Evolutionary conservation across 2,113 vertebrate genomes (phyloP), one percentile per base, ranked within the genome.

Genomic region (Gymnocephalus cernua): DNA sequence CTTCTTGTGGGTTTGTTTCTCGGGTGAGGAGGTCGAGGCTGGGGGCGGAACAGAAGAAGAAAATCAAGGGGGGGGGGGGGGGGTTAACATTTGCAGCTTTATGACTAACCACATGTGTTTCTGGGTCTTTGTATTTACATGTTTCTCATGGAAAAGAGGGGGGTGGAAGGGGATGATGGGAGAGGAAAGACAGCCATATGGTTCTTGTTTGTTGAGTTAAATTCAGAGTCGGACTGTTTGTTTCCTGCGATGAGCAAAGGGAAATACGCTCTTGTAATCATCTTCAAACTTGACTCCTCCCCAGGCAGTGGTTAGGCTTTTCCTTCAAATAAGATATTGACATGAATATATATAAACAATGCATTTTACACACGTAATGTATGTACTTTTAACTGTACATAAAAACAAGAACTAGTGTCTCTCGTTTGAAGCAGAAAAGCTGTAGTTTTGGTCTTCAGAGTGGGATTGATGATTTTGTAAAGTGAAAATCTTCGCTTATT

Each of bases 81-180:
- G 70, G 76, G 57, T 38, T 69, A 41, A 63, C 88, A 92, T 94
- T 95, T 93, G 92, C 92, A 91, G 91, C 90, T 91, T 91, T 92
- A 92, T 93, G 93, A 93, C 92, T 92, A 85, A 93, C 93, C 93
- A 94, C 95, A 94, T 92, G 93, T 95, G 94, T 93, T 95, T 91
- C 91, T 87, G 16, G 79, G 93, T 95, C 95, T 89, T 79, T 89
- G 85, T 92, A 94, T 94, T 94, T 95, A 94, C 87, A 88, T 94
- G 94, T 95, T 97, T 95, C 94, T 96, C 93, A 95, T 91, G 86
- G 95, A 94, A 95, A 95, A 93, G 83, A 87, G 84, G 86, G 86
- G 72, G 85, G 88, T 83, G 88, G 88, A 88, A 56, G 89, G 77
- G 83, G 82, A 80, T 75, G 82, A 86, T 54, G 84, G 80, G 80